Percentiles rank a stretch among this genome's conserved stretches.
Evolutionary conservation across 2,113 vertebrate genomes (phyloP).

Genomic region (Telmatochromis sp.): DNA sequence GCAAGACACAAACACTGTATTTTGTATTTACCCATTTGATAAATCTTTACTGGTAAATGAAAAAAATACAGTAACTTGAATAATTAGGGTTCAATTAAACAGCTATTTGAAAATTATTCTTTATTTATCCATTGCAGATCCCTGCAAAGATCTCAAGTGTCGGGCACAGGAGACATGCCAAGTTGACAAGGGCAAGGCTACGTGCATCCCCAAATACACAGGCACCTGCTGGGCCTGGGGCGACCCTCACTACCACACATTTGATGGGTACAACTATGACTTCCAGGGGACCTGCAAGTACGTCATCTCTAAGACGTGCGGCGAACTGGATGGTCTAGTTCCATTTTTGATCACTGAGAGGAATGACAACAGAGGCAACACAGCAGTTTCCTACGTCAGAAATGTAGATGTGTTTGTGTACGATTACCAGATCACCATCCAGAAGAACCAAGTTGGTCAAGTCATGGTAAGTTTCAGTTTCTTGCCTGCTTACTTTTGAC

Average conservation of each 20-base stretch:
- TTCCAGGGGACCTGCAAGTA: conserved; percentile 81
- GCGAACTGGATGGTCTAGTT: conserved; percentile 42
- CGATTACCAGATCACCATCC: conserved; percentile 60
- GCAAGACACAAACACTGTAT: conserved; percentile 41
- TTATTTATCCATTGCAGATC: conserved; percentile 59
- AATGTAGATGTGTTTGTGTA: conserved; percentile 62
- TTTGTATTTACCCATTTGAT: not conserved
- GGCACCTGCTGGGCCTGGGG: conserved; percentile 71
- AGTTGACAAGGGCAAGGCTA: conserved; percentile 34
- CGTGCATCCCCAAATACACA: conserved; percentile 66
- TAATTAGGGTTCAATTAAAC: not conserved
- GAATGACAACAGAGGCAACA: conserved; percentile 73
- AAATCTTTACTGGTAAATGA: not conserved
- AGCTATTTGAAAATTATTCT: not conserved
- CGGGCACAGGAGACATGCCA: conserved; percentile 72
- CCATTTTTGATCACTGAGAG: conserved; percentile 76
- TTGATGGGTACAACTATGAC: conserved; percentile 71
- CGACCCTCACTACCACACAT: conserved; percentile 77
- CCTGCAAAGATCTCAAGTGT: conserved; percentile 68
- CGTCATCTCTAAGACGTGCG: conserved; percentile 60
- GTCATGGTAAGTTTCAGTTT: conserved; percentile 68
- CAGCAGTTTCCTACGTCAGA: conserved; percentile 67
- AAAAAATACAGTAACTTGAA: not conserved
- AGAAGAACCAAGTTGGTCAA: conserved; percentile 61
- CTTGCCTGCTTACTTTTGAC: not conserved